phyloP scores from a whole-genome alignment of 2,888 invertebrate species.

The Brachyopa scutellaris region DNA sequence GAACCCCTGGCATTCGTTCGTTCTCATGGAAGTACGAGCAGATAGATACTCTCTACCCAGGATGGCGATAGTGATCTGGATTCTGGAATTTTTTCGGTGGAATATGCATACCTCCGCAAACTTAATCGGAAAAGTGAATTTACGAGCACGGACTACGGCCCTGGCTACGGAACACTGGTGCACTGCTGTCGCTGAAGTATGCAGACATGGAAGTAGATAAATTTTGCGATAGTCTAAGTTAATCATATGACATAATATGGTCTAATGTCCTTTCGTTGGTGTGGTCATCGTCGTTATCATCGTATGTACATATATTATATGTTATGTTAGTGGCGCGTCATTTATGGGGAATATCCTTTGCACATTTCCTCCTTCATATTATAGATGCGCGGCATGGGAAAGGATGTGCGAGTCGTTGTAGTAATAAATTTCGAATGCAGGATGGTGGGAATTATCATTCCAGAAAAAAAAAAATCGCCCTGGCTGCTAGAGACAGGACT shows the following conservation, averaged over 20 bases:
- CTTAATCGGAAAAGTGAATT: conserved; percentile 66
- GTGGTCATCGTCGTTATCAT: conserved; percentile 9
- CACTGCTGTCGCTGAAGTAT: conserved; percentile 24
- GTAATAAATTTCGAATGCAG: conserved; percentile 26
- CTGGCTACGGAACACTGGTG: too few species aligned
- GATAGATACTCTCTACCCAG: not conserved
- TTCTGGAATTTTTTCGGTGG: conserved; percentile 27
- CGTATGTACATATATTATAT: too few species aligned
- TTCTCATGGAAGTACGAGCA: too few species aligned
- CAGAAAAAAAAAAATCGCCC: not conserved
- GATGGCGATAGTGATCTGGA: conserved; percentile 3
- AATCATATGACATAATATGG: conserved; percentile 65
- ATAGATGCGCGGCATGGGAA: too few species aligned
- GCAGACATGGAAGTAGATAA: conserved; percentile 50
- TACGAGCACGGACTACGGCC: conserved; percentile 22
- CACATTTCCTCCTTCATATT: conserved; percentile 8
- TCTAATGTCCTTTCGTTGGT: conserved; percentile 56
- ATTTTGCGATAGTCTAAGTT: conserved; percentile 58
- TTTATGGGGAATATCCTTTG: conserved; percentile 7
- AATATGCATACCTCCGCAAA: conserved; percentile 58
- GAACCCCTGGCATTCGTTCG: conserved; percentile 13
- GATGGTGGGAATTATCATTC: conserved; percentile 25
- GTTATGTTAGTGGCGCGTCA: conserved; percentile 18
- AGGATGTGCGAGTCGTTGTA: not conserved
- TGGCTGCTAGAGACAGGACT: conserved; percentile 3